A percentile compares a stretch with the other conserved stretches of the same genome.
These are phyloP conservation scores for Tortricodes alternella DNA, from an alignment of 2,888 invertebrate species.

Conservation along the genomic window DNA sequence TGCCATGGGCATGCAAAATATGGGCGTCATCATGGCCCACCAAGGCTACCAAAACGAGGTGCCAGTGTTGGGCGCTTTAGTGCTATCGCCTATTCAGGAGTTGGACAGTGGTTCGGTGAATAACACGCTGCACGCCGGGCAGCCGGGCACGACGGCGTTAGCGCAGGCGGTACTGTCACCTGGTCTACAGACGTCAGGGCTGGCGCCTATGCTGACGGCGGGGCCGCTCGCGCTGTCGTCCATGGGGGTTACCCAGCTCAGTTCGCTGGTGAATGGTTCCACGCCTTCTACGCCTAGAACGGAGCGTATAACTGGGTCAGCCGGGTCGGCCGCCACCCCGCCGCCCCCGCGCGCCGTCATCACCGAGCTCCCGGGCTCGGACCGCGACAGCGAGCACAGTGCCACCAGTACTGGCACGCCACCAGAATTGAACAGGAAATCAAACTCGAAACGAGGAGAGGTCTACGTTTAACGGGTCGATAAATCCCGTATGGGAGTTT, in stretches of 20 bases:
- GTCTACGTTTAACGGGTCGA: slow-evolving; percentile 61
- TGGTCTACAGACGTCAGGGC: slow-evolving; percentile 73
- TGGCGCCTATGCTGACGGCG: slow-evolving; percentile 68
- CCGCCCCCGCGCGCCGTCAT: slow-evolving; percentile 49
- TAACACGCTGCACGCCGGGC: slow-evolving; percentile 87
- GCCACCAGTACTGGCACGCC: slow-evolving; percentile 51
- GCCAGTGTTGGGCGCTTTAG: slow-evolving; percentile 88
- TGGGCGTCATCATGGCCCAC: slow-evolving; percentile 88
- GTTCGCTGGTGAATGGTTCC: slow-evolving; percentile 74
- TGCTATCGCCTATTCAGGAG: slow-evolving; percentile 92
- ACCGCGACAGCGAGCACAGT: slow-evolving; percentile 63
- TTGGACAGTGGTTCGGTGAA: slow-evolving; percentile 89
- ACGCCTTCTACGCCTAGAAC: slow-evolving; percentile 73
- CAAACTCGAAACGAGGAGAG: slow-evolving; percentile 69
- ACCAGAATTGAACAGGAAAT: slow-evolving; percentile 56
- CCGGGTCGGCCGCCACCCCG: slow-evolving; percentile 37
- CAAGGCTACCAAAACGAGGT: slow-evolving; percentile 85
- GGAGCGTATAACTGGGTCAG: slow-evolving; percentile 47
- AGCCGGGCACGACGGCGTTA: slow-evolving; percentile 89
- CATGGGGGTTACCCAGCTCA: slow-evolving; percentile 84
- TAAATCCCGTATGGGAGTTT: background rate
- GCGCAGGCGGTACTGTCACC: slow-evolving; percentile 90
- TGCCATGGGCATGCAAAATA: slow-evolving; percentile 76
- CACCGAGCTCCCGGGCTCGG: slow-evolving; percentile 53
- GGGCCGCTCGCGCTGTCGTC: slow-evolving; percentile 79